phyloP scores from a whole-genome alignment of 2,888 invertebrate genomes.

The Cotesia congregata region DNA sequence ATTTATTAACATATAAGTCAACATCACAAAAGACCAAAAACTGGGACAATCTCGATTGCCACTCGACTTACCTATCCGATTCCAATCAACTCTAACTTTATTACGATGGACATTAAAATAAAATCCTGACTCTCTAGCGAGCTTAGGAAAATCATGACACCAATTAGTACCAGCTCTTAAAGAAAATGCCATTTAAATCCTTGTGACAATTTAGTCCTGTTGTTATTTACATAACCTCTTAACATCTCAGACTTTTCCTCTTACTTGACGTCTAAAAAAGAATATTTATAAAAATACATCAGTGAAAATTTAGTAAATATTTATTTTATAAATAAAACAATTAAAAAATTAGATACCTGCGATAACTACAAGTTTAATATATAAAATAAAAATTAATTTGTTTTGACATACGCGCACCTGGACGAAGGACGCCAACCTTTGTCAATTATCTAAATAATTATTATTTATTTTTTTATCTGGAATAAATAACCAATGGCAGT shows the following conservation, averaged over 20 bases:
- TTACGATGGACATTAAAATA: slow-evolving; percentile 76
- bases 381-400: neutral
- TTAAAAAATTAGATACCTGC: neutral
- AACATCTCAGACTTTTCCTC: neutral
- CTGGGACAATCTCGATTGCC: neutral
- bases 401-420: neutral
- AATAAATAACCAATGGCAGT: neutral
- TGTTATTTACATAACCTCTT: slow-evolving; percentile 29
- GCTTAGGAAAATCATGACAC: slow-evolving; percentile 79
- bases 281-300: neutral
- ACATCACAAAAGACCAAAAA: neutral
- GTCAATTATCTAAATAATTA: neutral
- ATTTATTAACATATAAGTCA: neutral
- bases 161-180: slow-evolving; percentile 69
- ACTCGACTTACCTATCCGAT: slow-evolving; percentile 76
- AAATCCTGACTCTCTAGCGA: slow-evolving; percentile 80
- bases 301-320: neutral
- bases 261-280: neutral
- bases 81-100: slow-evolving; percentile 76
- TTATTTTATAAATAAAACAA: neutral
- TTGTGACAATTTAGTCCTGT: neutral
- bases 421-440: neutral
- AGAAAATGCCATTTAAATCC: slow-evolving; percentile 61
- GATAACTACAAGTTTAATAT: neutral
- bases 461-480: neutral